phyloP scores from a whole-genome alignment of 1,140 invertebrate species.

The Brachionus angularis region DNA sequence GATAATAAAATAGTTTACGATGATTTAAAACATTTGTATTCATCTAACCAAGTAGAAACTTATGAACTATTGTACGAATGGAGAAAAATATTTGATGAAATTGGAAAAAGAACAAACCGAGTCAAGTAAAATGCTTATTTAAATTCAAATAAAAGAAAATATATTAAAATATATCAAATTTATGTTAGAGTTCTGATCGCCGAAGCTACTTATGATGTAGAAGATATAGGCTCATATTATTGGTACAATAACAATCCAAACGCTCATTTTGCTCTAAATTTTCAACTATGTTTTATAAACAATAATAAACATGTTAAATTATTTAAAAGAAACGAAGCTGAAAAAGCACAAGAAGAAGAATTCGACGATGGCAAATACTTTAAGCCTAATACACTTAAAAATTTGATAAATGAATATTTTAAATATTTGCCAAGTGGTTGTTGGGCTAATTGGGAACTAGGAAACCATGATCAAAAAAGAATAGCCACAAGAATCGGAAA shows the following conservation, averaged over 20 bases:
- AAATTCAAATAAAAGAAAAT: no score
- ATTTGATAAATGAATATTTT: constrained; percentile 13
- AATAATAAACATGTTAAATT: no score
- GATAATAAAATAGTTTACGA: no score
- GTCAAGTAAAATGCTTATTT: no score
- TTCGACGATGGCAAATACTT: constrained; percentile 4
- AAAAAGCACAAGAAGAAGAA: background rate
- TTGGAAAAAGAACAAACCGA: constrained; percentile 14
- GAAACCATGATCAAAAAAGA: constrained; percentile 66
- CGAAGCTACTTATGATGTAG: constrained; percentile 18
- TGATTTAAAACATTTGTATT: constrained; percentile 64
- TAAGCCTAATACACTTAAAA: constrained; percentile 10
- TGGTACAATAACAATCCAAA: background rate
- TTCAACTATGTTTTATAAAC: constrained; percentile 11
- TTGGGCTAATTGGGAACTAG: constrained; percentile 65
- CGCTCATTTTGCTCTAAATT: constrained; percentile 36
- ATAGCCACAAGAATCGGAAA: constrained; percentile 62
- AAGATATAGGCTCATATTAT: constrained; percentile 5
- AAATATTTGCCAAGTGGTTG: constrained; percentile 61
- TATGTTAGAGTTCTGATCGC: background rate
- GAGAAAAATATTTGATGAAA: constrained; percentile 47
- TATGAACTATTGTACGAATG: constrained; percentile 60
- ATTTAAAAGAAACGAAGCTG: background rate
- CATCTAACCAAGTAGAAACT: constrained; percentile 63
- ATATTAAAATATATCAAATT: no score